Percentiles rank a stretch among this genome's conserved stretches.
Evolutionary conservation across 1,140 invertebrate genomes (phyloP).

Genomic region (Zaprionus lachaisei): DNA sequence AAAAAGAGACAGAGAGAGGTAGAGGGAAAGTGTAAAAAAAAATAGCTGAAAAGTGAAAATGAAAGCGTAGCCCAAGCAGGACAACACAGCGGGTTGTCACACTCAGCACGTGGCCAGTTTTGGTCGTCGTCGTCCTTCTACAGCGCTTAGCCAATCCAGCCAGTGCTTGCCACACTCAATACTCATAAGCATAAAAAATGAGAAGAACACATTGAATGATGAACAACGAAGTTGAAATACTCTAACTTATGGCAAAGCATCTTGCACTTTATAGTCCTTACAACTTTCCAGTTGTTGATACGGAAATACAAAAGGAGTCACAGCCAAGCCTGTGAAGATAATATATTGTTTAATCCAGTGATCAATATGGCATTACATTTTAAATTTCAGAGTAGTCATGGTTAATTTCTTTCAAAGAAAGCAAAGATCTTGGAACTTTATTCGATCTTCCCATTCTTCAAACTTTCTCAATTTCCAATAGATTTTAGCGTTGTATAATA

Average conservation of each 20-base stretch:
- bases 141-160: neutral
- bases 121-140: neutral
- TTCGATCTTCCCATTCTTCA: too few species aligned
- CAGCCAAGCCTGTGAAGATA: too few species aligned
- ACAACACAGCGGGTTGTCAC: conserved; percentile 44
- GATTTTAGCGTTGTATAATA: too few species aligned
- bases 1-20: conserved; percentile 8
- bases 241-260: neutral
- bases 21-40: neutral
- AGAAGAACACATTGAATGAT: neutral
- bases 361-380: too few species aligned
- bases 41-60: neutral
- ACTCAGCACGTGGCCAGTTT: conserved; percentile 37
- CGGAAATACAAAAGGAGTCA: too few species aligned
- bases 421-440: too few species aligned
- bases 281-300: too few species aligned
- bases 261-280: too few species aligned
- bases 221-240: neutral
- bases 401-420: too few species aligned
- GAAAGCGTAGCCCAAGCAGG: neutral
- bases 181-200: conserved; percentile 4
- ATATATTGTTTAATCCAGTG: too few species aligned
- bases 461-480: too few species aligned
- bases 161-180: neutral
- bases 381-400: too few species aligned